Evolutionary conservation across 2,797 vertebrate genomes (phyloP).

Genomic region (Thripadectes ignobilis): DNA sequence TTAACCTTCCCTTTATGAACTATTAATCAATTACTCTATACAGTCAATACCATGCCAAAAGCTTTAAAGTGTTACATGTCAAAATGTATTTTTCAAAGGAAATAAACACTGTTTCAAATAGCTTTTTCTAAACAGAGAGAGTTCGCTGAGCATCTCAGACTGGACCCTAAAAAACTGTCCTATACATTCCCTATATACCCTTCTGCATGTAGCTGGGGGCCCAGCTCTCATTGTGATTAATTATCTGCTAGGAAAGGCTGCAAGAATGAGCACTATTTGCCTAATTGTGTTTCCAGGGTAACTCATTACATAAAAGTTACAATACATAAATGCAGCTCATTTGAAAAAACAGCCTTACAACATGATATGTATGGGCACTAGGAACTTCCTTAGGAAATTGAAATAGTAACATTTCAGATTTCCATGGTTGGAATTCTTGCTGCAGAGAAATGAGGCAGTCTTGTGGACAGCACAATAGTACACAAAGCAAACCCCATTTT

Average conservation of each 20-base stretch:
- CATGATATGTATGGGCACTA: background rate
- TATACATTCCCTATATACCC: background rate
- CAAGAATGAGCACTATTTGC: slow-evolving; percentile 43
- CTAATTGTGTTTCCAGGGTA: slow-evolving; percentile 66
- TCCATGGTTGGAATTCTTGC: background rate
- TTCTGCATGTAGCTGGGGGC: slow-evolving; percentile 45
- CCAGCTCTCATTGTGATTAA: slow-evolving; percentile 56
- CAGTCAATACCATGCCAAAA: background rate
- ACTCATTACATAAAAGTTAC: slow-evolving; percentile 59
- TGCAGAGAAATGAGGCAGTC: background rate
- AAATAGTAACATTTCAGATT: slow-evolving; percentile 1
- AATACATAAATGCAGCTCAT: slow-evolving; percentile 47
- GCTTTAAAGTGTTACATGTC: background rate
- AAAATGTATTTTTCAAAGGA: background rate
- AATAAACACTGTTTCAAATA: background rate
- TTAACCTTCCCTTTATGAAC: background rate
- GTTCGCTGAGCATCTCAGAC: background rate
- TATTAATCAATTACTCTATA: background rate
- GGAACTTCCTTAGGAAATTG: background rate
- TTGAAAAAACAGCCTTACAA: background rate
- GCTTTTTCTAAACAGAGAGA: background rate
- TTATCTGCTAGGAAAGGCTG: slow-evolving; percentile 59
- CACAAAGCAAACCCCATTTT: background rate
- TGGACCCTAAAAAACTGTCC: background rate
- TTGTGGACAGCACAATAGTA: background rate